A percentile compares a stretch with the other conserved stretches of the same genome.
Evolutionary conservation across 1,140 invertebrate genomes (phyloP).

Genomic region (Hyles euphorbiae): DNA sequence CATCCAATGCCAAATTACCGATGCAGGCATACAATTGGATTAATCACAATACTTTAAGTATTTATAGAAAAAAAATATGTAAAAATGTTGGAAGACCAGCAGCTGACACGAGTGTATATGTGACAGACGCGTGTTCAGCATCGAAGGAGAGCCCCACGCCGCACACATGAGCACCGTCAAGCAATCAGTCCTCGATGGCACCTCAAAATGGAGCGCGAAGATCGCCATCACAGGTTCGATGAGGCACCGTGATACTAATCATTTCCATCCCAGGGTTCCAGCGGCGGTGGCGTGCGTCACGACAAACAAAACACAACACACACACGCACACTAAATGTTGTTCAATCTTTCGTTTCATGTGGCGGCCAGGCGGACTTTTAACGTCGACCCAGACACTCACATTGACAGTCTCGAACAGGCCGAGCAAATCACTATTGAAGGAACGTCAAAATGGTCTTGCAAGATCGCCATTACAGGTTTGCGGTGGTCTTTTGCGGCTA

Average conservation of each 20-base stretch:
- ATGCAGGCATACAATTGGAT: too few relatives aligned
- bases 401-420: slow-evolving; percentile 98
- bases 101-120: slow-evolving; percentile 59
- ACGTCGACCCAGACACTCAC: slow-evolving; percentile 98
- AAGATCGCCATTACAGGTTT: slow-evolving; percentile 99
- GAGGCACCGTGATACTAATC: slow-evolving; percentile 51
- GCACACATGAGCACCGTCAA: slow-evolving; percentile 98
- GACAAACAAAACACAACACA: slow-evolving; percentile 27
- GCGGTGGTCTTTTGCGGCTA: slow-evolving; percentile 69
- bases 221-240: slow-evolving; percentile 99
- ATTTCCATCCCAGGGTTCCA: slow-evolving; percentile 28
- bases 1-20: too few relatives aligned
- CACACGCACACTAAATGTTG: slow-evolving; percentile 55
- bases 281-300: slow-evolving; percentile 5
- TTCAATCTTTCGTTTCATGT: slow-evolving; percentile 75
- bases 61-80: too few relatives aligned
- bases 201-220: slow-evolving; percentile 99
- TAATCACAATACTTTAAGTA: too few relatives aligned
- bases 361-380: slow-evolving; percentile 92
- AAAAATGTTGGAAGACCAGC: slow-evolving; percentile 4
- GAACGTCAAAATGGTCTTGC: slow-evolving; percentile 99
- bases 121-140: slow-evolving; percentile 93
- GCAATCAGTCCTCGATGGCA: slow-evolving; percentile 98
- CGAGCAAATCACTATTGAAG: slow-evolving; percentile 98
- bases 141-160: slow-evolving; percentile 95